Evolutionary conservation across 1,140 invertebrate genomes (phyloP).

Genomic region (Arion vulgaris): DNA sequence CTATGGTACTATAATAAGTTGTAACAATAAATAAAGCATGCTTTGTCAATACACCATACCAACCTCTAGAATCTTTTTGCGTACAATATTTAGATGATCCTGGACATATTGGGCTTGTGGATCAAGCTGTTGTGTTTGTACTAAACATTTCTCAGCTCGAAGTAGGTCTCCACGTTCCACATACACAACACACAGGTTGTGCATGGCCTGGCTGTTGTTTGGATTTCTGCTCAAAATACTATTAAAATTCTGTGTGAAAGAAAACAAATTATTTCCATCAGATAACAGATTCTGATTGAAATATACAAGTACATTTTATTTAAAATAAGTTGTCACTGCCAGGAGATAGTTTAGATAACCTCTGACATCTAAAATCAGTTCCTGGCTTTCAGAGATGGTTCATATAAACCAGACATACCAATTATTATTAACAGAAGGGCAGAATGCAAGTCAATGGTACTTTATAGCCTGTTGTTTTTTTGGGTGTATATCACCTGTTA

Average conservation of each 20-base stretch:
- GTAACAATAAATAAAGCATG: too few relatives aligned
- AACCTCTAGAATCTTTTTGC: slow-evolving; percentile 75
- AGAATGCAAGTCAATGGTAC: too few relatives aligned
- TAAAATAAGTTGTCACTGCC: neutral
- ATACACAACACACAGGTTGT: slow-evolving; percentile 96
- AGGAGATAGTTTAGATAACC: too few relatives aligned
- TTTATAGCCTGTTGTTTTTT: too few relatives aligned
- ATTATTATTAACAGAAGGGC: too few relatives aligned
- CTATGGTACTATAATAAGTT: too few relatives aligned
- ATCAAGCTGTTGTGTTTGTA: slow-evolving; percentile 84
- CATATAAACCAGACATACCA: too few relatives aligned
- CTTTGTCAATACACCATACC: too few relatives aligned
- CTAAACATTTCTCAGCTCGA: slow-evolving; percentile 87
- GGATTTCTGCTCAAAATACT: slow-evolving; percentile 90
- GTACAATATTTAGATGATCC: slow-evolving; percentile 88
- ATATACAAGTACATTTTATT: too few relatives aligned
- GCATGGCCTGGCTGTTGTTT: slow-evolving; percentile 92
- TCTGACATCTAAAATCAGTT: too few relatives aligned
- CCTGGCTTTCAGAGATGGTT: too few relatives aligned
- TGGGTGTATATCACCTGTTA: too few relatives aligned
- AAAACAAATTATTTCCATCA: slow-evolving; percentile 10
- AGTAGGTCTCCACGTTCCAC: slow-evolving; percentile 90
- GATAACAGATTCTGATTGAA: neutral
- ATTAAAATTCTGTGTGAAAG: slow-evolving; percentile 84
- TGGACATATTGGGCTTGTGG: slow-evolving; percentile 89